These are phyloP conservation scores for Chrysopilus asiliformis DNA, from an alignment of 2,888 invertebrate species.

Conservation along the genomic window DNA sequence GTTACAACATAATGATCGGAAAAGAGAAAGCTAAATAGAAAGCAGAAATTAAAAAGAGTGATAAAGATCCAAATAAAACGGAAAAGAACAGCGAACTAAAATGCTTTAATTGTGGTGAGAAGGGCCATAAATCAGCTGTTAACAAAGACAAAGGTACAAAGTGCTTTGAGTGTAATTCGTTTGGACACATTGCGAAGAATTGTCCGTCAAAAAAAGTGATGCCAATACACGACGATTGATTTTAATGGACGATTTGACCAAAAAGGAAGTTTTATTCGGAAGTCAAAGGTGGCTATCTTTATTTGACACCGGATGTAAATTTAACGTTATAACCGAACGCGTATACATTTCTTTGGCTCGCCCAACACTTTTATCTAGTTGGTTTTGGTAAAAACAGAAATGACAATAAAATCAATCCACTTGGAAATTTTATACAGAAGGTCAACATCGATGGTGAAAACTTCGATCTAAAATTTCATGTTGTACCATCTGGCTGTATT, in stretches of 20 bases:
- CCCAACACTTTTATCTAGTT: too few species aligned
- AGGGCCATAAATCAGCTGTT: not conserved
- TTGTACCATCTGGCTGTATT: conserved; percentile 5
- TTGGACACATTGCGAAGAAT: not conserved
- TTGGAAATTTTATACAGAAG: too few species aligned
- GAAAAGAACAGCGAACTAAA: too few species aligned
- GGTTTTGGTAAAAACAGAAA: too few species aligned
- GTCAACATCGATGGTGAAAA: too few species aligned
- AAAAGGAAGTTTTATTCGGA: not conserved
- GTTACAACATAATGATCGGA: not conserved
- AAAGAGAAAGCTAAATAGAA: not conserved
- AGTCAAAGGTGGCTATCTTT: not conserved
- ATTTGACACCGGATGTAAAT: not conserved
- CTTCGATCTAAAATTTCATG: too few species aligned
- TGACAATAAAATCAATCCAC: too few species aligned
- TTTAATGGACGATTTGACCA: not conserved
- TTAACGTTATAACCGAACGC: not conserved
- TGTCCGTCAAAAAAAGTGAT: not conserved
- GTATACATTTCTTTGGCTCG: not conserved
- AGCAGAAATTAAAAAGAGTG: not conserved
- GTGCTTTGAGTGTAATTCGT: too few species aligned
- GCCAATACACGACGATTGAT: too few species aligned
- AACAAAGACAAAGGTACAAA: conserved; percentile 3
- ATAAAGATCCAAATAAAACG: not conserved
- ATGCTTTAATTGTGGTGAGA: not conserved